Evolutionary conservation across 2,888 invertebrate species (phyloP), one percentile per base, ranked within the genome.

Genomic region (Eristalis intricaria): DNA sequence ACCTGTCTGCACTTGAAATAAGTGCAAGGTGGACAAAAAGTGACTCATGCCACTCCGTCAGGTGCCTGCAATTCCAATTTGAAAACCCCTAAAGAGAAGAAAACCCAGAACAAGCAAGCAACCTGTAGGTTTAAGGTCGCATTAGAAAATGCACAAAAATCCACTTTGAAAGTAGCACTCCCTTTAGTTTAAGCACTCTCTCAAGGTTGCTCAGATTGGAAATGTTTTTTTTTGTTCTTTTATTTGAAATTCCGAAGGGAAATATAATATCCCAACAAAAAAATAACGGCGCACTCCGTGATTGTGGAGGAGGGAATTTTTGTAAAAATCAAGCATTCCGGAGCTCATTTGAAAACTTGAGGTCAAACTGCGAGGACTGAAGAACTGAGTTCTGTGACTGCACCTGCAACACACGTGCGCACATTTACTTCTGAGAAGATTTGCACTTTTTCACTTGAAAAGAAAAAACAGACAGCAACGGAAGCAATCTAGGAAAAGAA

Each of bases 331-430:
- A 19, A 65, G 38, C 61, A 56, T 76, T 73, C 43, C 15, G 40
- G 26, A 84, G 75, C 80, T 89, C 89, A 89, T 89, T 89, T 88
- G 88, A 88, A 89, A 89, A 89, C 70, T 85, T 88, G 89, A 89
- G 84, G 85, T 89, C 84, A 82, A 89, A 79, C 89, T 89, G 89
- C 85, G 89, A 89, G 89, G 88, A 89, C 88, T 77, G 85, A 88
- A 76, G 58, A 84, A 78, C 66, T 81, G 77, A 68, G 85, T 63
- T 82, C 74, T 79, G 88, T 87, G 87, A 50, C 63, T 87, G 84
- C 87, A 87, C 80, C 61, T 75, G 77, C 71, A 68, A 73, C 79
- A 87, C 86, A 89, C 89, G 84, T 89, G 89, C 89, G 85, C 88
- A 84, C 89, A 89, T 84, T 89, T 83, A 35, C 79, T 87, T 84